phyloP scores from a whole-genome alignment of 2,797 vertebrate genomes.

The Lindbergichthys nudifrons region DNA sequence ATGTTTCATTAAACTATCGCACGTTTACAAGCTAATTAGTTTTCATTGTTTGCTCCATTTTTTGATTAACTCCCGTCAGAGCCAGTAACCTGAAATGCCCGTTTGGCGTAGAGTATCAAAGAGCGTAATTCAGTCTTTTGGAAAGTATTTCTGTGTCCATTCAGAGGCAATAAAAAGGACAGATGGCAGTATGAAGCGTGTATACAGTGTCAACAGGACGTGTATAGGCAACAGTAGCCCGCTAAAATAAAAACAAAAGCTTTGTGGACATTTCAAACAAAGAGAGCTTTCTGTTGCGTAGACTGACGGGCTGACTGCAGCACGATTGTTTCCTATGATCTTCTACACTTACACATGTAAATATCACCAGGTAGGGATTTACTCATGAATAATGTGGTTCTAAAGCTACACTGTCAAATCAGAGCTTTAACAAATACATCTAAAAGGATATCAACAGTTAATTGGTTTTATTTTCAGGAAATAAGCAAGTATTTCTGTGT shows the following conservation, averaged over 20 bases:
- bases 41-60: conserved; percentile 4
- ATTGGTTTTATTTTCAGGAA: conserved; percentile 26
- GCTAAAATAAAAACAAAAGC: conserved; percentile 79
- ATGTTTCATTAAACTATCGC: neutral
- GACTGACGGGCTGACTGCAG: conserved; percentile 14
- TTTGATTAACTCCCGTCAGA: neutral
- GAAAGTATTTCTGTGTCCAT: conserved; percentile 59
- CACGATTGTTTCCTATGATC: conserved; percentile 5
- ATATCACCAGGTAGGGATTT: neutral
- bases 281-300: conserved; percentile 49
- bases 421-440: conserved; percentile 21
- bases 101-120: conserved; percentile 47
- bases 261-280: conserved; percentile 86
- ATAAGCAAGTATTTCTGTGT: conserved; percentile 49
- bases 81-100: conserved; percentile 20
- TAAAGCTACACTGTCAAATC: neutral
- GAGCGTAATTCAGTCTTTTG: conserved; percentile 44
- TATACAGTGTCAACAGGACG: conserved; percentile 84
- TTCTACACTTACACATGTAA: conserved; percentile 3
- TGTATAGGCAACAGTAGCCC: conserved; percentile 84
- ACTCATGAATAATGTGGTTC: neutral
- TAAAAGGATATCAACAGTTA: conserved; percentile 1
- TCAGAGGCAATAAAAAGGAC: conserved; percentile 67
- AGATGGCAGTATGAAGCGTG: conserved; percentile 75
- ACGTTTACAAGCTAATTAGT: neutral